A percentile compares a stretch with the other conserved stretches of the same genome.
These are phyloP conservation scores for Chalcosyrphus nemorum DNA, from an alignment of 2,888 invertebrate genomes.

Conservation along the genomic window DNA sequence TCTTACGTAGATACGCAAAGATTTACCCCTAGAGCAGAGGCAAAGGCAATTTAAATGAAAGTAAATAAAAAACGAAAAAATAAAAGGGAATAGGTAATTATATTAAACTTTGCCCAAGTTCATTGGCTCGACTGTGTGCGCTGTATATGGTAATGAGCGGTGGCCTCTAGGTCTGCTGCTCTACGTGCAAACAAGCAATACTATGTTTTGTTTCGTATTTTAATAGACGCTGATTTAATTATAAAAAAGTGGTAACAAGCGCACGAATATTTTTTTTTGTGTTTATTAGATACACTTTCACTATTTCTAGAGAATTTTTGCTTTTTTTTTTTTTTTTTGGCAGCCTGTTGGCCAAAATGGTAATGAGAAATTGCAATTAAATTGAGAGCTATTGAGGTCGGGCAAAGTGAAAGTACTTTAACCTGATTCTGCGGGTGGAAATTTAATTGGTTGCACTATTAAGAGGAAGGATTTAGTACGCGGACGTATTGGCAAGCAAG, in stretches of 20 bases:
- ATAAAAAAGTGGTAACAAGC: too few species aligned
- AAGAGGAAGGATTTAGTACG: too few species aligned
- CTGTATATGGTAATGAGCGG: slow-evolving; percentile 20
- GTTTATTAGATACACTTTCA: slow-evolving; percentile 11
- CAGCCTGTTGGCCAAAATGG: not conserved
- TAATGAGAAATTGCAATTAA: slow-evolving; percentile 16
- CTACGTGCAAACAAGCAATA: not conserved
- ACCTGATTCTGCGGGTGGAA: not conserved
- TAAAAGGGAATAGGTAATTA: not conserved
- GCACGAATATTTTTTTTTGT: not conserved
- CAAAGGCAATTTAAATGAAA: not conserved
- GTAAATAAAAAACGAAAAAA: not conserved
- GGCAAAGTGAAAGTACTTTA: slow-evolving; percentile 14
- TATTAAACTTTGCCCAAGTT: slow-evolving; percentile 11
- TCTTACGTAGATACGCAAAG: not conserved
- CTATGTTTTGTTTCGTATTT: not conserved
- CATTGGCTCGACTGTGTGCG: not conserved
- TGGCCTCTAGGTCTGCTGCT: not conserved
- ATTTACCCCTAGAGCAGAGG: not conserved
- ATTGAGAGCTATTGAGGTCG: not conserved
- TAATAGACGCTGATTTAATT: too few species aligned
- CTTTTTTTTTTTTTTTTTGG: too few species aligned
- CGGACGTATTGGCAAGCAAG: too few species aligned
- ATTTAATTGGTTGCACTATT: not conserved
- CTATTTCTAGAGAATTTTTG: slow-evolving; percentile 27